phyloP scores from a whole-genome alignment of 2,888 invertebrate genomes.

The Himalopsyche anomala region DNA sequence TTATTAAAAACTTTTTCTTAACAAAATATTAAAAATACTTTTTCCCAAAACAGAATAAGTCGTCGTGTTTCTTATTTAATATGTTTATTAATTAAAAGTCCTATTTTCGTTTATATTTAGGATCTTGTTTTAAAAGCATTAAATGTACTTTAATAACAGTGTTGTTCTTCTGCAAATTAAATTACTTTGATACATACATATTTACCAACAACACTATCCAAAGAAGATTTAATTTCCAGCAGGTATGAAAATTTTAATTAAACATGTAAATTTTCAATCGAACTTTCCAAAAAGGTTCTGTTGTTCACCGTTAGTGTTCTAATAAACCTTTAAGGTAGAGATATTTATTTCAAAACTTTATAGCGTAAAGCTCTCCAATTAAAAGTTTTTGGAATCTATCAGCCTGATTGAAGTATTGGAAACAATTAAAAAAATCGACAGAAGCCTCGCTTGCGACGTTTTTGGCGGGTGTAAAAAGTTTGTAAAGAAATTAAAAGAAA shows the following conservation, averaged over 20 bases:
- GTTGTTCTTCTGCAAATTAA: too few species aligned
- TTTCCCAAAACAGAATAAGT: too few species aligned
- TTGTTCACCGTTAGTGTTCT: conserved; percentile 1
- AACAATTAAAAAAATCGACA: conserved; percentile 5
- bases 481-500: background rate
- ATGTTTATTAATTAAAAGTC: too few species aligned
- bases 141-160: too few species aligned
- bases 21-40: too few species aligned
- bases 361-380: background rate
- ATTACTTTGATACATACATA: too few species aligned
- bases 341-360: conserved; percentile 25
- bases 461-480: background rate
- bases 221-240: background rate
- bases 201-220: background rate
- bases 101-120: too few species aligned
- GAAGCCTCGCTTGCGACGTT: background rate
- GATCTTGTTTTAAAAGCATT: too few species aligned
- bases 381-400: conserved; percentile 10
- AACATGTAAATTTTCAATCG: conserved; percentile 38
- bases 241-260: conserved; percentile 34
- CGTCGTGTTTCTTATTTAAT: too few species aligned
- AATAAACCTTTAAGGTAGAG: conserved; percentile 3
- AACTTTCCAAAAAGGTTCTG: conserved; percentile 17
- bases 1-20: too few species aligned
- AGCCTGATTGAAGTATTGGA: conserved; percentile 22